These are phyloP conservation scores for Latrodectus geometricus DNA, from an alignment of 1,140 invertebrate species.

Conservation along the genomic window DNA sequence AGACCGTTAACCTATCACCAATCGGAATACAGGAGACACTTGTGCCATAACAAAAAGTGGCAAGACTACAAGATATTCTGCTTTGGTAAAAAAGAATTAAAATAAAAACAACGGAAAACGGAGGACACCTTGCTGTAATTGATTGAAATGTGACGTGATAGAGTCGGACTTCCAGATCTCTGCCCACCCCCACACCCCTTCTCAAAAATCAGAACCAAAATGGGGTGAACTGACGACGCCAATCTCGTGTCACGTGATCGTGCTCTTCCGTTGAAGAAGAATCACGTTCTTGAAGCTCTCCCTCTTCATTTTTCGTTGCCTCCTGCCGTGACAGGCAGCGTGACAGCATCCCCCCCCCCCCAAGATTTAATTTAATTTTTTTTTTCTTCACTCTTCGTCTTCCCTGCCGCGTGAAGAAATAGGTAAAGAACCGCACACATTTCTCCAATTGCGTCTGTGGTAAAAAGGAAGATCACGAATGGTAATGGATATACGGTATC, in stretches of 20 bases:
- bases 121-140: conserved; percentile 6
- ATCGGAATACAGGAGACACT: no score
- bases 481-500: background rate
- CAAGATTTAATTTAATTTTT: conserved; percentile 42
- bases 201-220: background rate
- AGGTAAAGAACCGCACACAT: background rate
- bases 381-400: background rate
- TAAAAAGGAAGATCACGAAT: background rate
- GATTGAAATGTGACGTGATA: conserved; percentile 51
- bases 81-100: background rate
- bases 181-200: background rate
- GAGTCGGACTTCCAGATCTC: background rate
- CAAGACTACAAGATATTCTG: no score
- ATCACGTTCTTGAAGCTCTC: conserved; percentile 40
- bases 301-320: conserved; percentile 43
- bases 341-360: conserved; percentile 31
- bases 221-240: conserved; percentile 29
- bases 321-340: conserved; percentile 47
- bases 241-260: conserved; percentile 46
- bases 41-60: no score
- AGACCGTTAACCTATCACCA: no score
- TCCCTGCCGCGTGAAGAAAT: background rate
- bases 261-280: conserved; percentile 40
- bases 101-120: background rate
- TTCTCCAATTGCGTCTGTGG: background rate